Evolutionary conservation across 2,113 vertebrate species (phyloP), one percentile per base, ranked within the genome.

Genomic region (Saiga tatarica): DNA sequence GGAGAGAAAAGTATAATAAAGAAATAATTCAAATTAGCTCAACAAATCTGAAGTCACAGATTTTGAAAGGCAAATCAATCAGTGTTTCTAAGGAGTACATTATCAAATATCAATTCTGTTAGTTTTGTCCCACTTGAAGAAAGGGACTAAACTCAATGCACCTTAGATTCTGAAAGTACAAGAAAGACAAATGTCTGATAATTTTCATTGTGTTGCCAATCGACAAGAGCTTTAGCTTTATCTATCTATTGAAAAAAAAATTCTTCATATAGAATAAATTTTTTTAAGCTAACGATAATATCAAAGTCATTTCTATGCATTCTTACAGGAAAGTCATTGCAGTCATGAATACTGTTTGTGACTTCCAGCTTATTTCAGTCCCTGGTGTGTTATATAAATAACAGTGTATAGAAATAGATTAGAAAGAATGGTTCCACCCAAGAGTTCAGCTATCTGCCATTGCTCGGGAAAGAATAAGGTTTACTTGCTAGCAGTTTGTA

Each of bases 401-500:
- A 90, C 7, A 87, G 5, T 42, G n/a, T 83, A n/a, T 64, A 83
- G 95, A n/a, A 90, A 95, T 91, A 64, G 33, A 95, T 94, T 87
- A 93, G 89, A 96, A 98, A 95, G 59, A 96, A 94, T 84, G 84
- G 11, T 57, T 98, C 47, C 88, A 87, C 47, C 60, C 89, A 36
- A 62, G 47, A 97, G 55, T 88, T 97, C 55, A 96, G 74, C 95
- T 84, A 87, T 85, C 52, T 98, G 47, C 60, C 67, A 62, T 87
- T 97, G 89, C 42, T 97, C 94, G 1, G 83, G n/a, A 92, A 96
- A 97, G 62, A 98, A 97, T 90, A 87, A 97, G 93, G 39, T 30
- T 92, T 21, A 33, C 84, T 96, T 95, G 87, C 97, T 97, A 97
- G 87, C 93, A 88, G n/a, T 96, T 97, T 97, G 36, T 88, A 97